Base-by-base conservation (phyloP, 2,888 invertebrate genomes). In the Morpho deidamia region DNA sequence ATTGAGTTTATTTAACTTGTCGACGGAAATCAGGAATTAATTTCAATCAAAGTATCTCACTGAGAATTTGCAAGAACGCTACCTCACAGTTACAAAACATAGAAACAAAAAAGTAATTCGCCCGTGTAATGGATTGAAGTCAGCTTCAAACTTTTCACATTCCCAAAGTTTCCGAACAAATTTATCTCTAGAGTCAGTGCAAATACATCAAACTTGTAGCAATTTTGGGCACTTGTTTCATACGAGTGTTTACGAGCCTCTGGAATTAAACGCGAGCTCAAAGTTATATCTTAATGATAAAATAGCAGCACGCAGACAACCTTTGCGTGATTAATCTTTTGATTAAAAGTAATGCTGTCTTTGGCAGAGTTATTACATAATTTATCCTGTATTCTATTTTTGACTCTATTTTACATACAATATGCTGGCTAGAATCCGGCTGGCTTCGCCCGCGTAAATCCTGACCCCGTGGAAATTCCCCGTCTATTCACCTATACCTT, bases 81-180 rank as follows among this genome's bases (percentile, higher is more conserved):
- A 11, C 5, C 7, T 7, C 41, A 9, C 11, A 44, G 77, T 71
- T 81, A 78, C 42, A 34, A 35, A 37, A 37, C 43, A 38, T 32
- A 38, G 83, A 84, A 88, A 89, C 88, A 89, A 88, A 88, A 85
- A 86, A 87, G 87, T 88, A 89, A 88, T 87, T 88, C 83, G 88
- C 81, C 84, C 82, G 81, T 82, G 84, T 88, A 89, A 89, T 89
- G 87, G 88, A 89, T 88, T 87, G 88, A 87, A 89, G 87, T 86
- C 81, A 83, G 86, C 83, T 85, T 77, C 78, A 83, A 89, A 89
- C 82, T 88, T 89, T 88, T 84, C 85, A 81, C 87, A 88, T 88
- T 88, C 84, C 83, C 76, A 78, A 85, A 88, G 81, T 88, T 89
- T 83, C 76, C 74, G 79, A 87, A 86, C 87, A 50, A 49, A 41